Evolutionary conservation across 2,113 vertebrate species (phyloP).

Genomic region (Alaudala cheleensis): DNA sequence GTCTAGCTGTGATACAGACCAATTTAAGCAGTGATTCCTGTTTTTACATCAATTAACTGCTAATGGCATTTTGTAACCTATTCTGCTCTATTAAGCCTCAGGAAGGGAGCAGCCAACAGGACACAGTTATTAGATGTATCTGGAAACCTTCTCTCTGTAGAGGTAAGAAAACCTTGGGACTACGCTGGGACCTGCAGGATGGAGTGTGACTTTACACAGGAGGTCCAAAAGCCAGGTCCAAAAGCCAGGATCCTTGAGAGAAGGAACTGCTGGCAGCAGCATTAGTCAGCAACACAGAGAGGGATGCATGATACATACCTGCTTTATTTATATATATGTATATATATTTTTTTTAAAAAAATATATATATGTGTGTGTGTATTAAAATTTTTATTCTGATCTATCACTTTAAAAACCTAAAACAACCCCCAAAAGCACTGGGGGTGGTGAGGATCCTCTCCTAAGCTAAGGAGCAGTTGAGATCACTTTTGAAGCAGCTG

Average conservation of each 20-base stretch:
- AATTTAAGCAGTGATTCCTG: background rate
- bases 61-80: background rate
- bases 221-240: no score
- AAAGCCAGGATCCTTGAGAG: background rate
- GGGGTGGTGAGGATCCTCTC: background rate
- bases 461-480: background rate
- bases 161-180: background rate
- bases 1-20: background rate
- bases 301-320: background rate
- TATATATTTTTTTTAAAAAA: no score
- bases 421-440: background rate
- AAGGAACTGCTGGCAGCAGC: background rate
- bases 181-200: background rate
- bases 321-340: fast-evolving
- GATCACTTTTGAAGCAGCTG: background rate
- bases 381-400: background rate
- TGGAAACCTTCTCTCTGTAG: background rate
- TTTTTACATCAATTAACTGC: background rate
- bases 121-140: background rate
- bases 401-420: background rate
- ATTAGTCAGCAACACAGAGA: background rate
- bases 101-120: background rate
- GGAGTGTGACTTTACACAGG: background rate
- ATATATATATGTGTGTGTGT: no score
- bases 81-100: background rate